These are phyloP conservation scores for Trigoniulus corallinus DNA, from an alignment of 1,140 invertebrate genomes.

Conservation along the genomic window DNA sequence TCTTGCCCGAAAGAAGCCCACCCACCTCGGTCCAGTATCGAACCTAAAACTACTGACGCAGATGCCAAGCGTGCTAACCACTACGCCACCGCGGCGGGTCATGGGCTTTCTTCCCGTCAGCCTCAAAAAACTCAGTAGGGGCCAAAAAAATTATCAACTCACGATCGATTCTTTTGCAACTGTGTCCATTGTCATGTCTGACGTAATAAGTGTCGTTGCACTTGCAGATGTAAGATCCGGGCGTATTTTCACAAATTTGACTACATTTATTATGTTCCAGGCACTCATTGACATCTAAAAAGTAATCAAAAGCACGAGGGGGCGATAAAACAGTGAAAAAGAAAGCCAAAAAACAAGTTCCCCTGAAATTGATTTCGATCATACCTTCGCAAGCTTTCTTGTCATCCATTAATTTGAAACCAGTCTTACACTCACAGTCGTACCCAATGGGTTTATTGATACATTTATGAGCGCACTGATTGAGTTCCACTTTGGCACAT, in stretches of 20 bases:
- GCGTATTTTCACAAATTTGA: slow-evolving; percentile 87
- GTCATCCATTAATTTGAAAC: slow-evolving; percentile 70
- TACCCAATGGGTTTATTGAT: slow-evolving; percentile 80
- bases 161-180: slow-evolving; percentile 70
- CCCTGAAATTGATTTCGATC: neutral
- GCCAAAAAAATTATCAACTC: too few species aligned
- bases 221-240: slow-evolving; percentile 89
- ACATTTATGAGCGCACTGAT: slow-evolving; percentile 92
- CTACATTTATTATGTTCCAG: slow-evolving; percentile 79
- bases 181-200: slow-evolving; percentile 61
- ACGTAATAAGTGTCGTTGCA: slow-evolving; percentile 88
- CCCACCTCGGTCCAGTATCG: too few species aligned
- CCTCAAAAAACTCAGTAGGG: too few species aligned
- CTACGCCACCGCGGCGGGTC: too few species aligned
- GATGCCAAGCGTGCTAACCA: too few species aligned
- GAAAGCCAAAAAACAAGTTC: too few species aligned
- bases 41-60: too few species aligned
- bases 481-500: slow-evolving; percentile 71
- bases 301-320: slow-evolving; percentile 3
- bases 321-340: slow-evolving; percentile 2
- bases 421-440: slow-evolving; percentile 86
- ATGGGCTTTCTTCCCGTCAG: too few species aligned
- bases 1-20: too few species aligned
- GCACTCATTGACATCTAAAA: slow-evolving; percentile 80
- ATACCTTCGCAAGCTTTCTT: slow-evolving; percentile 56